Conservation (phyloP, 2,113 vertebrate genomes). For the Gnathonemus echidnorhynchus region DNA sequence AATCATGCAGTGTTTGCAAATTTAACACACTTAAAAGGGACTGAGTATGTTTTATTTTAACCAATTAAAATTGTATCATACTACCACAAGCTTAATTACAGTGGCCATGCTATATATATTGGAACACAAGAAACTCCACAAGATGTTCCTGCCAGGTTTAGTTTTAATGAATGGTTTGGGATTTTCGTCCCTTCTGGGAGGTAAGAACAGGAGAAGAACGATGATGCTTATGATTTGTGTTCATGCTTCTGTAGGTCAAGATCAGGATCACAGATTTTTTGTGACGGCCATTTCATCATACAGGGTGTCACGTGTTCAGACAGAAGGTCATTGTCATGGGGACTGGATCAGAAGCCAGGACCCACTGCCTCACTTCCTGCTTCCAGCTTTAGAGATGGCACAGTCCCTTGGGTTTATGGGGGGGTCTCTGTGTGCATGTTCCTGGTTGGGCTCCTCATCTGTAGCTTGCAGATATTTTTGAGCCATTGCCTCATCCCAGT, state of each 20-base stretch:
- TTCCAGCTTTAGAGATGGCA: neutral
- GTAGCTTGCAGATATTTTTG: neutral
- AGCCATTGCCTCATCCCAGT: neutral
- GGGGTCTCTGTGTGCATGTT: neutral
- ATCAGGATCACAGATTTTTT: neutral
- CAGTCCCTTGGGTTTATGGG: neutral
- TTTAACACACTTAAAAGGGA: neutral
- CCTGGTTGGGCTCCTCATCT: neutral
- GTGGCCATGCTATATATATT: neutral
- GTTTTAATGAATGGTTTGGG: neutral
- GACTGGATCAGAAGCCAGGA: neutral
- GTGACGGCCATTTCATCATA: neutral
- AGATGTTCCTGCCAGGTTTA: neutral
- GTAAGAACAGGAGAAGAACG: neutral
- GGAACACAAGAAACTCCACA: neutral
- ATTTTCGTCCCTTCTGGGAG: neutral
- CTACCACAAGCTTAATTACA: neutral
- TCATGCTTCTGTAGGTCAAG: neutral
- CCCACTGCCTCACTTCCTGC: neutral
- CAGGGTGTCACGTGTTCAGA: neutral
- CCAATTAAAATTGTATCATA: neutral
- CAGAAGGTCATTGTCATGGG: neutral
- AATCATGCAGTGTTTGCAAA: neutral
- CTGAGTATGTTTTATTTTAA: neutral
- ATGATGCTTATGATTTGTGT: neutral